Evolutionary conservation across 2,888 invertebrate genomes (phyloP).

Genomic region (Cistogaster globosa): DNA sequence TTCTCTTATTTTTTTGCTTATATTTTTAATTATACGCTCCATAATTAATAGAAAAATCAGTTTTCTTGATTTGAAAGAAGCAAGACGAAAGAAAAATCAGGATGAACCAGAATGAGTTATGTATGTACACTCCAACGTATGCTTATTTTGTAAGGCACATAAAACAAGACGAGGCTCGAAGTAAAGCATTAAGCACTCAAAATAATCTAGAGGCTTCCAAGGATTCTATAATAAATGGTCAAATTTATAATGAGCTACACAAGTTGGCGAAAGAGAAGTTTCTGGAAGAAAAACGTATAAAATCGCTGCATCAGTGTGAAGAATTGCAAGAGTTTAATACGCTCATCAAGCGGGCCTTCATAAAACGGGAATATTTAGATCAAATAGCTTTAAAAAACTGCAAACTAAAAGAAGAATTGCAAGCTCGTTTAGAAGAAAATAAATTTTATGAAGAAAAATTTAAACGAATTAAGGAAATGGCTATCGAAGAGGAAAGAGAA

Average conservation of each 20-base stretch:
- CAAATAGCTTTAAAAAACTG: slow-evolving; percentile 24
- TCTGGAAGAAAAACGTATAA: slow-evolving; percentile 28
- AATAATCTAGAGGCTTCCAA: slow-evolving; percentile 28
- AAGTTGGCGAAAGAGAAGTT: slow-evolving; percentile 7
- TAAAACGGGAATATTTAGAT: slow-evolving; percentile 14
- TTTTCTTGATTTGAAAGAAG: too few relatives aligned
- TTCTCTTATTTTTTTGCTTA: too few relatives aligned
- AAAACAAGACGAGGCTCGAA: slow-evolving; percentile 5
- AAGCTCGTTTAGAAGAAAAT: slow-evolving; percentile 17
- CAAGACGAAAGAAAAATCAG: too few relatives aligned
- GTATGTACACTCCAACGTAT: background rate
- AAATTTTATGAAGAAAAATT: slow-evolving; percentile 5
- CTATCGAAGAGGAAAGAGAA: background rate
- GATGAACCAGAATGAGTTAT: too few relatives aligned
- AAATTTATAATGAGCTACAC: slow-evolving; percentile 19
- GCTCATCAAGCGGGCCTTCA: slow-evolving; percentile 34
- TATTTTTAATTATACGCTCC: too few relatives aligned
- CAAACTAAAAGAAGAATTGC: background rate
- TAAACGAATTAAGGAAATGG: slow-evolving; percentile 8
- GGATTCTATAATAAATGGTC: slow-evolving; percentile 22
- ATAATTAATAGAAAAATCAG: too few relatives aligned
- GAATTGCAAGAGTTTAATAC: slow-evolving; percentile 23
- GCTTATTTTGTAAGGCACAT: slow-evolving; percentile 32
- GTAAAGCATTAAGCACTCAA: background rate
- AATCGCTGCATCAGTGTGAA: slow-evolving; percentile 39